phyloP scores from a whole-genome alignment of 2,113 vertebrate species.

The Calidris pugnax region DNA sequence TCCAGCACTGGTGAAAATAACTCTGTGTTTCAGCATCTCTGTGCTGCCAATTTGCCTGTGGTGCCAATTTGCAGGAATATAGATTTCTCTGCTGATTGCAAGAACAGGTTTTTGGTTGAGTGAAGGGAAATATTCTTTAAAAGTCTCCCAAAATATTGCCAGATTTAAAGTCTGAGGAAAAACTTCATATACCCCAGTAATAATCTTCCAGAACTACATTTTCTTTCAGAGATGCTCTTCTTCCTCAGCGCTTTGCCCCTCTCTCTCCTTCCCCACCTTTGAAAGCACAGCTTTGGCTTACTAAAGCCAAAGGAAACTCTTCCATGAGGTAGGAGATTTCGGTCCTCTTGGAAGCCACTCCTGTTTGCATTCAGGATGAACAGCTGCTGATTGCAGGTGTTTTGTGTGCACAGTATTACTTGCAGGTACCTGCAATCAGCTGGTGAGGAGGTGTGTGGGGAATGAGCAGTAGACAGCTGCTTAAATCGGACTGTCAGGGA shows the following conservation, averaged over 20 bases:
- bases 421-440: background rate
- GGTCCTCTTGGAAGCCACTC: background rate
- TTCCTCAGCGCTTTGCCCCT: background rate
- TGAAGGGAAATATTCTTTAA: background rate
- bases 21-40: background rate
- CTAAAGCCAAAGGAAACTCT: background rate
- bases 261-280: background rate
- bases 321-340: background rate
- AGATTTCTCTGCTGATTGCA: constrained; percentile 22
- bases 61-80: background rate
- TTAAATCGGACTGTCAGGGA: background rate
- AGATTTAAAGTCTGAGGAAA: background rate
- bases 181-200: background rate
- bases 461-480: background rate
- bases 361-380: background rate
- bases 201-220: background rate
- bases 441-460: background rate
- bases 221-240: background rate
- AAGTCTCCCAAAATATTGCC: background rate
- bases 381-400: background rate
- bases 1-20: background rate
- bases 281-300: background rate
- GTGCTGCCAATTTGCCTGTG: background rate
- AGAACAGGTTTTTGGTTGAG: constrained; percentile 22
- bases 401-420: background rate